Base-by-base conservation (phyloP, 2,888 invertebrate species). In the Cynaeus angustus region DNA sequence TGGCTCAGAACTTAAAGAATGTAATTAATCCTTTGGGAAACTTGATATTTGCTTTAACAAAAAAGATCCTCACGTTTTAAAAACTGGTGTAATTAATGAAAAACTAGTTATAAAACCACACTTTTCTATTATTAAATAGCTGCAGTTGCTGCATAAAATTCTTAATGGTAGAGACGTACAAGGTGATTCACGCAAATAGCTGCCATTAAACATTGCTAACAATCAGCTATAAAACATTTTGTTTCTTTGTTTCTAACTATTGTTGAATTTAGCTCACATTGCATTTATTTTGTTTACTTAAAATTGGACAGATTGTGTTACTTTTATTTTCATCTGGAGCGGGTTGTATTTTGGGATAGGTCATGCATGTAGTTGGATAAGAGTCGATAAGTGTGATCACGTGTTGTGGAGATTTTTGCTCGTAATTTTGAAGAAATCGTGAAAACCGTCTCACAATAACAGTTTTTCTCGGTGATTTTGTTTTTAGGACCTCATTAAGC, bases 381-480 rank as follows among this genome's bases (percentile, higher is more conserved):
- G 21, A 21, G 21, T 21, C 21, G 21, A 21, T 21, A 21, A 21
- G 21, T 21, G 21, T 21, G 21, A 21, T 21, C 21, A 21, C 21
- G 21, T 21, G 21, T 21, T 21, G 21, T 21, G 21, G 21, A 21
- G 2, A 21, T 21, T 21, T 21, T 4, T 21, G 21, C 21, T 21
- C 4, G 21, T 21, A 4, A 21, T 21, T 21, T 21, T 2, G 33
- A 33, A 33, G 33, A 9, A 7, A 33, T 33, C 33, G 33, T 33
- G 2, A 48, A 16, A 9, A 50, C 33, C 62, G 30, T 52, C 37
- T 43, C 13, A 21, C 26, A 33, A 21, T 41, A 56, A 45, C 12
- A n/a, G 46, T 66, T 55, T 66, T 53, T 45, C 46, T 28, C 41
- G 50, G 56, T 56, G 56, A 62, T 52, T 64, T 64, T 50, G 52